Base-by-base conservation (phyloP, 2,888 invertebrate species). In the Trichopria drosophilae region DNA sequence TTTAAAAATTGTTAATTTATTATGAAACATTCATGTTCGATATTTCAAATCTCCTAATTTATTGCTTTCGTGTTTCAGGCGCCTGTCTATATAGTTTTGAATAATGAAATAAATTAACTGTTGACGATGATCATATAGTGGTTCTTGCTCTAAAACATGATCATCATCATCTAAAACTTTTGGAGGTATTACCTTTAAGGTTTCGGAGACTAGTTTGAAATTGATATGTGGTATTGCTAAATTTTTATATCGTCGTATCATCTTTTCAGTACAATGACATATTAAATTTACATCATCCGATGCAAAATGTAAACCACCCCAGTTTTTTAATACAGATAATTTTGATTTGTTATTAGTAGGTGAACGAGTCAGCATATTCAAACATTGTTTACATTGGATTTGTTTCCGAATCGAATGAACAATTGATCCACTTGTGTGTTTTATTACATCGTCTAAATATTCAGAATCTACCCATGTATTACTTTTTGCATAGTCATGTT, bases 261-360 rank as follows among this genome's bases (percentile, higher is more conserved):
- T 43, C 43, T 40, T 52, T 52, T 52, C 52, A 12, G 31, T 41
- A 12, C 24, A 28, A 32, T 36, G 37, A 28, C 52, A 52, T 31
- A 52, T 52, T 18, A 37, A 22, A 35, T 47, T 42, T 2, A 46
- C 52, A 29, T 52, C 42, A 47, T 39, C 39, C 15, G 39, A 26
- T 15, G 39, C 24, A 39, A 24, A 39, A 15, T 39, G 15, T 39
- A 39, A 34, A 6, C 48, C 48, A 16, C 53, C 53, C n/a, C 47
- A 26, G 43, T 53, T 53, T 53, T 44, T 53, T 22, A 43, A 26
- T 10, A 18, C 9, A 15, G 29, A 48, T 9, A 53, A 39, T n/a
- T 46, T 39, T 6, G 47, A 47, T 28, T 46, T 36, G 22, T 12
- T n/a, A n/a, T n/a, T 41, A 45, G 16, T 46, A 9, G 32, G 9